Base-by-base conservation (phyloP, 2,113 vertebrate genomes). In the Eonycteris spelaea region DNA sequence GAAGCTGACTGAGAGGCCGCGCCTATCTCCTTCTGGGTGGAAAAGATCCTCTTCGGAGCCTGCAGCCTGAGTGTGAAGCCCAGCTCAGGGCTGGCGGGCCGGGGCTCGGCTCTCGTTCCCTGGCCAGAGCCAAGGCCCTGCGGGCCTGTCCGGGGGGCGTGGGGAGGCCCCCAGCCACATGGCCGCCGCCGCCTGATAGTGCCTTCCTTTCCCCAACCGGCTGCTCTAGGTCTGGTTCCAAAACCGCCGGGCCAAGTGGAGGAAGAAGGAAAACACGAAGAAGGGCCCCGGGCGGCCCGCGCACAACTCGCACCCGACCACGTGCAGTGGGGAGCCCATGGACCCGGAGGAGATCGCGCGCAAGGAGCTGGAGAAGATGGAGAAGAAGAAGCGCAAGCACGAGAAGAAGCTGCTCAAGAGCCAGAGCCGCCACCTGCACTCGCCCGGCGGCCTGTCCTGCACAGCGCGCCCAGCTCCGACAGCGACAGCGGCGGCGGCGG, bases 231-330 rank as follows among this genome's bases (percentile, higher is more conserved):
- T 99, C 40, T 99, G 99, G 99, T 99, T 99, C 98, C 99, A 99
- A 98, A 99, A 99, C 96, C 99, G 99, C 95, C 99, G 99, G 97
- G 99, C 99, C 96, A 99, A 99, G 96, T 99, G 99, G 99, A 99
- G 99, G 97, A 99, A 99, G 98, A 99, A 99, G 97, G 99, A 99
- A 79, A 99, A 99, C 98, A 99, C 99, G 24, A 99, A 99, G 98
- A 99, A 99, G 53, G 99, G 99, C 75, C 99, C 99, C 0, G 99
- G 99, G 92, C 98, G 99, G 98, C 99, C 99, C 55, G 99, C 99
- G 10, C 99, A 99, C 98, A 99, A 99, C 99, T 99, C 99, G 1
- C 99, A 99, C 96, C 99, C 99, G 30, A 99, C 99, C 95, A 99
- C 99, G 80, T 99, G 99, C 99, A 99, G 99, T 97, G 99, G 99